Conservation (phyloP, 2,797 vertebrate genomes). For the Tenualosa ilisha region DNA sequence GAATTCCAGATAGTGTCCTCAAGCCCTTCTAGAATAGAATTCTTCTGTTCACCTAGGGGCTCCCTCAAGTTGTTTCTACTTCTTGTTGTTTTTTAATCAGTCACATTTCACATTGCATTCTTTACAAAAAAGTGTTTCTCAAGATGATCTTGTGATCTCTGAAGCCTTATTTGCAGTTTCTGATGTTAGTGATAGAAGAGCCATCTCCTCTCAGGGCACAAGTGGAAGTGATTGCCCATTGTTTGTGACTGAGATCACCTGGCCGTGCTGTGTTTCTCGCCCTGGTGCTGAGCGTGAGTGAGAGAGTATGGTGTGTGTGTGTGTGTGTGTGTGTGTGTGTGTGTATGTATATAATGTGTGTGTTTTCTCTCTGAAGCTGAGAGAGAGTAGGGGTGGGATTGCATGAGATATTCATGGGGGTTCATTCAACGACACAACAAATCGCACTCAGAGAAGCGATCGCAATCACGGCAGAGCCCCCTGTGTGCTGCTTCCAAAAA, state of each 20-base stretch:
- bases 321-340: constrained; percentile 34
- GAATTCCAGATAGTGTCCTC: constrained; percentile 12
- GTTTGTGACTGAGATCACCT: constrained; percentile 27
- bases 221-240: constrained; percentile 52
- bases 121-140: not conserved
- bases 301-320: constrained; percentile 29
- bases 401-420: constrained; percentile 75
- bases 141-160: not conserved
- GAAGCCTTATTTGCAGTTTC: not conserved
- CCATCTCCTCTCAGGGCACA: constrained; percentile 30
- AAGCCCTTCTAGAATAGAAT: constrained; percentile 12
- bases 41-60: constrained; percentile 24
- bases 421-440: constrained; percentile 71
- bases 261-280: constrained; percentile 30
- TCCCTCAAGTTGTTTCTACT: constrained; percentile 23
- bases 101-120: not conserved
- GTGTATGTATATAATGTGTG: constrained; percentile 33
- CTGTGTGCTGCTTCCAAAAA: constrained; percentile 46
- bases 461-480: constrained; percentile 63
- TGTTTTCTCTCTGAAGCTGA: constrained; percentile 9
- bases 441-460: constrained; percentile 71
- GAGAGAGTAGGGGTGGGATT: constrained; percentile 44
- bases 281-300: constrained; percentile 35
- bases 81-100: not conserved
- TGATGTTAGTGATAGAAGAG: not conserved